Base-by-base conservation (phyloP, 2,797 vertebrate genomes). In the Brachyalestes nurse region DNA sequence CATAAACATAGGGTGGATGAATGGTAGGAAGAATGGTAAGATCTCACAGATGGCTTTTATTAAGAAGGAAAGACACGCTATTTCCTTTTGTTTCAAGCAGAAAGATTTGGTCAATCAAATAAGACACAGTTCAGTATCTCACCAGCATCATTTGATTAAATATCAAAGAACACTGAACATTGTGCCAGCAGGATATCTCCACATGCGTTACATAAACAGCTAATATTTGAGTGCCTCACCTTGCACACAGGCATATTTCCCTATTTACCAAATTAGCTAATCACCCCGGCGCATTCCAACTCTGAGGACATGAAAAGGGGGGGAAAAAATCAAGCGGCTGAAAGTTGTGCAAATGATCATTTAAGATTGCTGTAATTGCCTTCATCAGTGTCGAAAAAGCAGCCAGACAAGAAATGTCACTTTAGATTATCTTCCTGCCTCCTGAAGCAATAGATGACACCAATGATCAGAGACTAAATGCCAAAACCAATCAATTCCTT, bases 351-450 rank as follows among this genome's bases (percentile, higher is more conserved):
- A 95, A 95, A 96, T 96, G 95, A 96, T 96, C 95, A 96, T 96
- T 96, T 95, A 96, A 95, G 95, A 95, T 95, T 93, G 95, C 95
- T 95, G 95, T 97, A 97, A 97, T 97, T 97, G 96, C 95, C 96
- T 97, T 96, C 96, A 97, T 97, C 96, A 96, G 94, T 92, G 93
- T 93, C 95, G 96, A 95, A 96, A 97, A 96, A 95, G 94, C 95
- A 94, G 93, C 93, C 96, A 98, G 97, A 98, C 97, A 95, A 96
- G 96, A 97, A 96, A 96, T 97, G 97, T 98, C 97, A 97, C 96
- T 97, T 97, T 95, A 95, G 95, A 99, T 99, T 99, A 97, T 96
- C 95, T 94, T 94, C 94, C 95, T 94, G 96, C 95, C 94, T 95
- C 95, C 96, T 97, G 96, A 97, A 96, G 97, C 94, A 94, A 95